Evolutionary conservation across 1,140 invertebrate genomes (phyloP), one percentile per base, ranked within the genome.

Genomic region (Diorhabda elongata): DNA sequence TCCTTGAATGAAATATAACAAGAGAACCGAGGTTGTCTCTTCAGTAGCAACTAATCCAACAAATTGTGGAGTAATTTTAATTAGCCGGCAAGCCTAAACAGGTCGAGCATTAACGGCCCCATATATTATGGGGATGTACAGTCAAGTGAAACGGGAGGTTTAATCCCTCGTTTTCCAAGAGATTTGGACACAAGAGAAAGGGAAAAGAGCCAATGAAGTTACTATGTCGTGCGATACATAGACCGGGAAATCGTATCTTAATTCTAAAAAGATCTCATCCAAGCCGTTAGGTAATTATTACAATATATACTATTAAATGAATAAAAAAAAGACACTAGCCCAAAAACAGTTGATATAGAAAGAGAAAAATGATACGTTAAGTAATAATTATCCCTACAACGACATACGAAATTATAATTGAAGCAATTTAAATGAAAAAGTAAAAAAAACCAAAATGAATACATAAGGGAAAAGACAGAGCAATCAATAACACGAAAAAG

Each of bases 141-240:
- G 67, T 69, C 58, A 69, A 69, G 67, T 69, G 68, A 69, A 69
- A 69, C 68, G 47, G 47, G 47, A 69, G 68, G 63, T 59, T 65
- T 66, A 69, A 69, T 66, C 68, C 61, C 65, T 47, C 66, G 66
- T 70, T 70, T 70, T 70, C 58, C 69, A 70, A 70, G 70, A 73
- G 72, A 70, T 73, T 73, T 69, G 71, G 68, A 64, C 64, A 63
- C 64, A 64, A 60, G 67, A 52, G 47, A 52, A 52, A 52, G 47
- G 47, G 47, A 52, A 52, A 52, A 52, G 47, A 52, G 47, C 47
- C 47, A 52, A 8, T 52, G 47, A 52, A 52, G 47, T 52, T 52
- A 52, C n/a, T n/a, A n/a, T 52, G 6, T n/a, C 47, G 47, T 52
- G n/a, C 2, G 2, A n/a, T 52, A 26, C n/a, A 52, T 52, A 52